A percentile compares a stretch with the other conserved stretches of the same genome.
Conservation (phyloP, 2,888 invertebrate species). For the Cantharis rufa region DNA sequence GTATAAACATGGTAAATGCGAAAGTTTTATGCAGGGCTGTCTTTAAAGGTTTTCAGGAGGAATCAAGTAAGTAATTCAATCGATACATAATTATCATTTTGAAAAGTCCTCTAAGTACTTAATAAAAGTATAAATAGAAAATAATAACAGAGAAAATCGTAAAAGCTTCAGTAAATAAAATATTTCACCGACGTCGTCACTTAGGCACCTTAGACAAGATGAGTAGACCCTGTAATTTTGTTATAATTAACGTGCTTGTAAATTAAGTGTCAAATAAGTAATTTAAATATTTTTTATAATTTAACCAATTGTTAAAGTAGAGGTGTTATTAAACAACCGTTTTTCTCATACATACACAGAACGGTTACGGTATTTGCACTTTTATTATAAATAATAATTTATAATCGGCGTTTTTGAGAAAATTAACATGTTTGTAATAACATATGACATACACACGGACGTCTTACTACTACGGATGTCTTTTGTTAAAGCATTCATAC, state of each 20-base stretch:
- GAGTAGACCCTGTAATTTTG: background rate
- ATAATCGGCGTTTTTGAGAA: slow-evolving; percentile 21
- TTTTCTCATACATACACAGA: slow-evolving; percentile 6
- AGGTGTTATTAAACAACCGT: background rate
- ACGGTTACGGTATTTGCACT: slow-evolving; percentile 25
- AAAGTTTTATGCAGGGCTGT: too few species aligned
- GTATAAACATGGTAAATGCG: too few species aligned
- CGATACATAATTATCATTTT: too few species aligned
- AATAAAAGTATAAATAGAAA: background rate
- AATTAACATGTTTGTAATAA: slow-evolving; percentile 32
- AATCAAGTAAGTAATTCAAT: too few species aligned
- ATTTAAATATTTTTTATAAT: background rate
- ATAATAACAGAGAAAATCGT: background rate
- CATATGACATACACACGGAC: slow-evolving; percentile 27
- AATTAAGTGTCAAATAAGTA: background rate
- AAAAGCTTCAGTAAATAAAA: background rate
- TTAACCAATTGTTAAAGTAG: background rate
- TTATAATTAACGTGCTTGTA: background rate
- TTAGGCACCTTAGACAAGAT: background rate
- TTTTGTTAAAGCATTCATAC: slow-evolving; percentile 27
- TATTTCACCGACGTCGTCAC: background rate
- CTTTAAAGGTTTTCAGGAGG: too few species aligned
- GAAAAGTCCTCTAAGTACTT: background rate
- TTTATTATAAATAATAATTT: slow-evolving; percentile 11
- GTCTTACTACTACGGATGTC: slow-evolving; percentile 29